These are phyloP conservation scores for Litocranius walleri DNA, from an alignment of 2,113 vertebrate genomes.

Conservation along the genomic window DNA sequence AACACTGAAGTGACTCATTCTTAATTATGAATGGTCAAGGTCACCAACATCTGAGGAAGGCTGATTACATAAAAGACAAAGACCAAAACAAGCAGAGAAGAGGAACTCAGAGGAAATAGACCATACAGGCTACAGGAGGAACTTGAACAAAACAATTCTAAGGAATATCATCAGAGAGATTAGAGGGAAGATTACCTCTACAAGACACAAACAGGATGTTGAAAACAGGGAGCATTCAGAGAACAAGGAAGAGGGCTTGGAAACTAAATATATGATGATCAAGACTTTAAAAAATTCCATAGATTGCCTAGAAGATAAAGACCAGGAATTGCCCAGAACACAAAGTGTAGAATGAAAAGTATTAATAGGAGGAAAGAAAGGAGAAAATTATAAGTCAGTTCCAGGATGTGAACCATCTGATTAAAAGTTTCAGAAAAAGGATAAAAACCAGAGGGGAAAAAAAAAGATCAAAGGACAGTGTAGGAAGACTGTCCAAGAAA, in stretches of 20 bases:
- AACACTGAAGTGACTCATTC: neutral
- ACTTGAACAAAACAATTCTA: conserved; percentile 15
- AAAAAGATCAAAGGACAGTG: neutral
- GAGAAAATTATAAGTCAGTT: neutral
- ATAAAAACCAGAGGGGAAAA: neutral
- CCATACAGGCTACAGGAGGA: neutral
- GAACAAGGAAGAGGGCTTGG: neutral
- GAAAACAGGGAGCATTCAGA: neutral
- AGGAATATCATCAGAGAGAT: neutral
- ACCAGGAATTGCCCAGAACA: neutral
- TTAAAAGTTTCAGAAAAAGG: conserved; percentile 13
- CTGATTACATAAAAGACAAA: conserved; percentile 22
- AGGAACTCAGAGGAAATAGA: conserved; percentile 47
- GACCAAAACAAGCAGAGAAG: conserved; percentile 51
- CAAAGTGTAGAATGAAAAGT: neutral
- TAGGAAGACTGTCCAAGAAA: neutral
- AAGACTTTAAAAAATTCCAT: neutral
- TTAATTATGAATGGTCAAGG: conserved; percentile 28
- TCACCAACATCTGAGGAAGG: conserved; percentile 23
- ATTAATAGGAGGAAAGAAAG: neutral
- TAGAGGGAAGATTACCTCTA: neutral
- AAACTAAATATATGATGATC: neutral
- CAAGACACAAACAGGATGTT: conserved; percentile 1
- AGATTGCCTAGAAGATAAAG: neutral
- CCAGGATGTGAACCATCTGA: neutral